These are phyloP conservation scores for Columba livia DNA, from an alignment of 2,113 vertebrate genomes.

Conservation along the genomic window DNA sequence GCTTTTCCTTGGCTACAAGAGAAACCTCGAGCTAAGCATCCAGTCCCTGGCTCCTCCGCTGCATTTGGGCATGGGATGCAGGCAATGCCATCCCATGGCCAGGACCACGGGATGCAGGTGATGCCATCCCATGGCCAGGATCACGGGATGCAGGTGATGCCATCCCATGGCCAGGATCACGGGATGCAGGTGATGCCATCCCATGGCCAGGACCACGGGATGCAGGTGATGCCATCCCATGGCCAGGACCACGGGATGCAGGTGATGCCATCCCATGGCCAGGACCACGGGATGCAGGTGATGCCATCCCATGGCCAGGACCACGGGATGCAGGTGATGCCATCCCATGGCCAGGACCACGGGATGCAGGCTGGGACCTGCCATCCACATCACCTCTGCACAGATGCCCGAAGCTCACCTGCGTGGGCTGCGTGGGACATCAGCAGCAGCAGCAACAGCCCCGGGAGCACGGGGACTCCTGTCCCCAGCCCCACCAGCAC, in stretches of 20 bases:
- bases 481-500: fast-evolving
- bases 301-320: too few species aligned
- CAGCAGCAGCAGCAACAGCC: neutral
- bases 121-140: too few species aligned
- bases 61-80: fast-evolving
- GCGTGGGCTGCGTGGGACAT: neutral
- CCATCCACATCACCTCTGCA: neutral
- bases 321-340: neutral
- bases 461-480: neutral
- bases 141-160: too few species aligned
- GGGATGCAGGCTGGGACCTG: neutral
- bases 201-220: too few species aligned
- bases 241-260: too few species aligned
- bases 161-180: too few species aligned
- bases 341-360: fast-evolving
- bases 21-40: neutral
- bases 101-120: too few species aligned
- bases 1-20: neutral
- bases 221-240: too few species aligned
- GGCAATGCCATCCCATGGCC: too few species aligned
- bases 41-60: fast-evolving
- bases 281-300: too few species aligned
- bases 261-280: too few species aligned
- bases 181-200: too few species aligned
- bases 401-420: constrained; percentile 10